phyloP scores from a whole-genome alignment of 2,888 invertebrate genomes.

The Andrena minutula region DNA sequence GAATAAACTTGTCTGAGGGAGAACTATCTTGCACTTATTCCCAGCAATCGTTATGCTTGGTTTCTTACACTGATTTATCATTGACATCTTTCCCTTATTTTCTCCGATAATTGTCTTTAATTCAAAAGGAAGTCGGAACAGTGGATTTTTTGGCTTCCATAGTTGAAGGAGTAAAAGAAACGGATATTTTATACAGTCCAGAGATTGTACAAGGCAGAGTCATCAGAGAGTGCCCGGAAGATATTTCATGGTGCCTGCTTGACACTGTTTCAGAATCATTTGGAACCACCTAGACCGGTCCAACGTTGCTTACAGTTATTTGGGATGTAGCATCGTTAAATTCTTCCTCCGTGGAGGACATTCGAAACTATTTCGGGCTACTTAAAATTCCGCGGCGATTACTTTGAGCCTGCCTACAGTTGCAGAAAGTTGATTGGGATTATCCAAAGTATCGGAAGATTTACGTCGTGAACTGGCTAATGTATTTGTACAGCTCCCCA shows the following conservation, averaged over 20 bases:
- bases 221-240: background rate
- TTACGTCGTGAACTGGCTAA: too few species aligned
- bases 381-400: background rate
- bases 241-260: background rate
- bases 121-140: background rate
- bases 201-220: background rate
- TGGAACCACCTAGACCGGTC: slow-evolving; percentile 32
- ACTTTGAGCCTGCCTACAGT: background rate
- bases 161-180: background rate
- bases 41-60: too few species aligned
- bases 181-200: background rate
- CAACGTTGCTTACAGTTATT: slow-evolving; percentile 35
- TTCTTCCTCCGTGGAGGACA: background rate
- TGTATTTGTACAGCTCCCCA: too few species aligned
- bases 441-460: too few species aligned
- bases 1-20: too few species aligned
- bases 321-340: slow-evolving; percentile 20
- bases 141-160: background rate
- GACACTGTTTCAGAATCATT: slow-evolving; percentile 7
- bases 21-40: too few species aligned
- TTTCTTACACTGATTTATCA: too few species aligned
- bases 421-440: background rate
- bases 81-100: too few species aligned
- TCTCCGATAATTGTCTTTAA: too few species aligned
- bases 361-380: slow-evolving; percentile 1